A percentile compares a stretch with the other conserved stretches of the same genome.
These are phyloP conservation scores for Hexactinellida sp. DNA, from an alignment of 37 sponge, comb jelly and placozoan species.

Conservation along the genomic window DNA sequence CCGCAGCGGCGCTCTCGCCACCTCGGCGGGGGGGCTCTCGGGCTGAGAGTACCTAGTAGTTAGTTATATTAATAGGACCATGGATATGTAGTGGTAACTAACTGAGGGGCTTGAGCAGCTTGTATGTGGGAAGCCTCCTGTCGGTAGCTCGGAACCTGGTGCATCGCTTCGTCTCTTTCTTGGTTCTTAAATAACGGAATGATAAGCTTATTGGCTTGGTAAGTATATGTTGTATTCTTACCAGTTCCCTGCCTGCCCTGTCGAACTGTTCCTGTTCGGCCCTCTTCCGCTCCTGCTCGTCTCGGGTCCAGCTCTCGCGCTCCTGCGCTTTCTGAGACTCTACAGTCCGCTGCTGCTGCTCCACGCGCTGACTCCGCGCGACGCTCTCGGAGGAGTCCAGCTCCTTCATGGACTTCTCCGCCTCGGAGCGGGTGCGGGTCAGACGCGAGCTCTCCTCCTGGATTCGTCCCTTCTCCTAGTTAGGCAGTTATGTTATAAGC, in stretches of 20 bases:
- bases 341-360: neutral
- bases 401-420: neutral
- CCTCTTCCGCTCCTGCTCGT: neutral
- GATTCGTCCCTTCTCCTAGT: neutral
- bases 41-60: neutral
- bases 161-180: neutral
- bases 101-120: neutral
- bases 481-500: neutral
- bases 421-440: neutral
- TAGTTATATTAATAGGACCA: neutral
- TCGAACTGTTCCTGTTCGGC: neutral
- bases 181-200: neutral
- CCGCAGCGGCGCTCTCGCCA: constrained; percentile 22
- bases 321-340: constrained; percentile 11
- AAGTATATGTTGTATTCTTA: neutral
- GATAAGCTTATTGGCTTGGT: neutral
- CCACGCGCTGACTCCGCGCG: neutral
- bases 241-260: neutral
- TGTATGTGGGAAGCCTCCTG: neutral
- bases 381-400: neutral
- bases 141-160: neutral
- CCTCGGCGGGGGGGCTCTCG: neutral
- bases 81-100: neutral
- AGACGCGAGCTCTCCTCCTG: neutral
- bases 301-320: neutral